These are phyloP conservation scores for Tryphoninae sp. DNA, from an alignment of 2,888 invertebrate species.

Conservation along the genomic window DNA sequence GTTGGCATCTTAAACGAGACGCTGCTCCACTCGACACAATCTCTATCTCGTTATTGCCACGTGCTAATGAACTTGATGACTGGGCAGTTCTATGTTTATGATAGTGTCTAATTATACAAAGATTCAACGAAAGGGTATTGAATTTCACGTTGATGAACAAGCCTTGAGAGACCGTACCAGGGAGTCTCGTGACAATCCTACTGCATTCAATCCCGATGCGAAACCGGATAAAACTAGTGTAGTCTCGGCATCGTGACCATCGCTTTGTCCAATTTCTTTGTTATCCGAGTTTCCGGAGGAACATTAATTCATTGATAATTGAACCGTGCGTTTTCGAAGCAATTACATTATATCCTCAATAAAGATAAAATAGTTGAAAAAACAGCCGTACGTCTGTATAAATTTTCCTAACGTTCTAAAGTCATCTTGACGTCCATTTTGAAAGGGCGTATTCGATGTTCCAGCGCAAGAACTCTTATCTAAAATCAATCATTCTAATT, in stretches of 20 bases:
- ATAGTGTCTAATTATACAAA: slow-evolving; percentile 55
- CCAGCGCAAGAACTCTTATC: neutral
- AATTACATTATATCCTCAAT: neutral
- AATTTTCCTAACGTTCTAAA: neutral
- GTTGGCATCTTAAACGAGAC: slow-evolving; percentile 14
- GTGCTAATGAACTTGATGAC: slow-evolving; percentile 58
- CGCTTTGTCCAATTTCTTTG: too few species aligned
- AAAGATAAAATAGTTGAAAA: neutral
- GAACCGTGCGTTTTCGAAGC: too few species aligned
- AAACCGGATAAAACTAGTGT: slow-evolving; percentile 3
- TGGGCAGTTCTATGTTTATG: slow-evolving; percentile 37
- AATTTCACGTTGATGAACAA: slow-evolving; percentile 23
- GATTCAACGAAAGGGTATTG: slow-evolving; percentile 38
- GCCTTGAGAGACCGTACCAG: neutral
- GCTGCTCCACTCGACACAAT: slow-evolving; percentile 16
- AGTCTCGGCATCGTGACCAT: neutral
- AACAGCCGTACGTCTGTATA: neutral
- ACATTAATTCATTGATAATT: too few species aligned
- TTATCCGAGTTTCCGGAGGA: too few species aligned
- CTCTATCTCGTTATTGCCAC: slow-evolving; percentile 39
- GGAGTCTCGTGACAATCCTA: neutral
- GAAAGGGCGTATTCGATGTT: neutral
- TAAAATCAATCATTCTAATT: slow-evolving; percentile 44
- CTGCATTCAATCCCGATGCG: slow-evolving; percentile 7
- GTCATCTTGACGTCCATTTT: neutral